Percentiles rank a stretch among this genome's conserved stretches.
Conservation (phyloP, 1,140 invertebrate species). For the Leucophenga varia region DNA sequence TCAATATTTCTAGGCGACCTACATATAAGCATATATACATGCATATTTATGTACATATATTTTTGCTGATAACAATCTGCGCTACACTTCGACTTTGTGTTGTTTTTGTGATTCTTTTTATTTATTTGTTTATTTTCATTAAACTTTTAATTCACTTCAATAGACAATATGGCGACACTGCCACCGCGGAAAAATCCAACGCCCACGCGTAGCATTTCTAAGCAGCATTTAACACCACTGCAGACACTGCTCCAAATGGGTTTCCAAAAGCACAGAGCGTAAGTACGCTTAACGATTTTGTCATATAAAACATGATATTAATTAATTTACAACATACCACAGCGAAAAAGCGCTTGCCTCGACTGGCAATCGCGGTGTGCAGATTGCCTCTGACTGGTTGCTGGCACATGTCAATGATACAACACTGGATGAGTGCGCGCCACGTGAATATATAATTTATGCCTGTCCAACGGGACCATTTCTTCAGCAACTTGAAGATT, state of each 20-base stretch:
- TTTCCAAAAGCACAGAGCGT: constrained; percentile 84
- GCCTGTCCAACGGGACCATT: constrained; percentile 78
- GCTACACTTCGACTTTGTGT: too few relatives aligned
- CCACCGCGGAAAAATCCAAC: constrained; percentile 69
- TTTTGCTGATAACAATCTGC: too few relatives aligned
- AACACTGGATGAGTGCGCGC: constrained; percentile 70
- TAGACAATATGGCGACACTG: constrained; percentile 64
- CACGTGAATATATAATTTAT: constrained; percentile 83
- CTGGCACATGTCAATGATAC: constrained; percentile 85
- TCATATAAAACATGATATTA: too few relatives aligned
- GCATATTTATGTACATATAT: too few relatives aligned
- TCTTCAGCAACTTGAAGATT: constrained; percentile 68
- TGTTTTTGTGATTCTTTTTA: too few relatives aligned
- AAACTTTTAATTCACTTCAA: neutral
- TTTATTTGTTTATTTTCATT: neutral
- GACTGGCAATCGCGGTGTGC: constrained; percentile 82
- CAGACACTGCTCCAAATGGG: constrained; percentile 84
- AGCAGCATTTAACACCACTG: constrained; percentile 72
- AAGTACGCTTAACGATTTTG: constrained; percentile 55
- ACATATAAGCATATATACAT: too few relatives aligned
- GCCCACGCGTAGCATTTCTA: constrained; percentile 66
- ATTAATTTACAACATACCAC: constrained; percentile 7
- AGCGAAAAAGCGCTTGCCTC: constrained; percentile 87
- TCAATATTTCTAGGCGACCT: too few relatives aligned
- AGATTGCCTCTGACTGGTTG: constrained; percentile 87